Base-by-base conservation (phyloP, 2,113 vertebrate species). In the Periophthalmus modestus region DNA sequence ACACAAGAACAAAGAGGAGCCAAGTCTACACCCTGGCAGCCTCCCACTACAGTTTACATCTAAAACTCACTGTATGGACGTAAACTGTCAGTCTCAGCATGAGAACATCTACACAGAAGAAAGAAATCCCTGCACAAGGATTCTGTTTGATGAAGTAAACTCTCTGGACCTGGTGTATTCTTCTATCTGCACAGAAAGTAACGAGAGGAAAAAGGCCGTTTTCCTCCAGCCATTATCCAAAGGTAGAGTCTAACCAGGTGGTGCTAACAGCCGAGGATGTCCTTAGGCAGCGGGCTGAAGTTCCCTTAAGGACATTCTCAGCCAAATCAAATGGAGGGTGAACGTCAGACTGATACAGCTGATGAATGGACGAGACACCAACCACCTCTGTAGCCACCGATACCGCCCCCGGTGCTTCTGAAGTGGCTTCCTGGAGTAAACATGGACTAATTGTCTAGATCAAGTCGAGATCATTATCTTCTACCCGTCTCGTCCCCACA, bases 361-460 rank as follows among this genome's bases (percentile, higher is more conserved):
- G 72, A 82, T 79, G 69, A 84, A 73, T 46, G 58, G 82, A 80
- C 59, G 82, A 81, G 87, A 86, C 79, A 77, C 85, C 80, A 73
- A 50, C 79, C 79, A 85, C 78, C 83, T 82, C 70, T 55, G 78
- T 85, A 82, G 85, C 83, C 89, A 86, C 71, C 62, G 84, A 89
- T 90, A 87, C 74, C 47, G 78, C 70, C 68, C 73, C 67, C 70
- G 0, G 74, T 71, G 74, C 71, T 90, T 95, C 94, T 96, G 95
- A 98, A 62, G 59, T 95, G 90, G 94, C 88, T 90, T 92, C 95
- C 93, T 93, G 91, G 92, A 90, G 92, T 95, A 96, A 98, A 96
- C 93, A 95, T 92, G 89, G 93, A 88, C 95, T 98, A 97, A 98
- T 96, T 96, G 94, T 91, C 92, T 93, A 92, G 92, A 92, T 95